These are phyloP conservation scores for Scaptomyza parva DNA, from an alignment of 2,888 invertebrate species.

Conservation along the genomic window DNA sequence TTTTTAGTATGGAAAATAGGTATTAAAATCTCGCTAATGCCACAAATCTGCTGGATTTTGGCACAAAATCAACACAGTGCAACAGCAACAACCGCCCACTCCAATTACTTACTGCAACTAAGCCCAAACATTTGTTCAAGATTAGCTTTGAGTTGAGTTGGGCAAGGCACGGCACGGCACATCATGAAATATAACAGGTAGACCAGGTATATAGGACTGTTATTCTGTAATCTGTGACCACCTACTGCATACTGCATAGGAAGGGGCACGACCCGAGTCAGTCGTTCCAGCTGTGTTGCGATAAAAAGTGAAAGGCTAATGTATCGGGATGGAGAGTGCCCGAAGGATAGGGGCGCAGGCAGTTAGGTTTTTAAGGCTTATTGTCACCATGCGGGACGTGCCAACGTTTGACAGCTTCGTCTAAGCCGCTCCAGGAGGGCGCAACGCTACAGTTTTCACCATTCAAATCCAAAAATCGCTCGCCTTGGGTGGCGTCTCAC, in stretches of 20 bases:
- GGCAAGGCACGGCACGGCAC: too few relatives aligned
- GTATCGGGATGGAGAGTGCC: conserved; percentile 1
- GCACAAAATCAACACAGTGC: conserved; percentile 60
- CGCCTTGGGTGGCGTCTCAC: conserved; percentile 62
- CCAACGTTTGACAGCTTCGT: conserved; percentile 52
- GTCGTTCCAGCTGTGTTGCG: conserved; percentile 47
- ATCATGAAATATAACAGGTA: conserved; percentile 36
- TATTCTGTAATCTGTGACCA: conserved; percentile 47
- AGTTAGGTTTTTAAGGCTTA: conserved; percentile 40
- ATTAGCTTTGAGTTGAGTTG: conserved; percentile 41
- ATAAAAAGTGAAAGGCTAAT: conserved; percentile 66
- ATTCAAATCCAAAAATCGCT: conserved; percentile 26
- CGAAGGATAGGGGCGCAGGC: conserved; percentile 10
- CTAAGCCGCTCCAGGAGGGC: conserved; percentile 45
- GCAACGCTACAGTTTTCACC: conserved; percentile 39
- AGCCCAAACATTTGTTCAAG: conserved; percentile 58
- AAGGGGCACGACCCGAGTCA: conserved; percentile 5
- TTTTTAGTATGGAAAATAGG: conserved; percentile 8
- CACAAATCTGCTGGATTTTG: conserved; percentile 60
- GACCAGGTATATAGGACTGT: conserved; percentile 29
- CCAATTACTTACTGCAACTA: conserved; percentile 30
- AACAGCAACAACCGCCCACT: conserved; percentile 39
- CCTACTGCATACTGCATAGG: conserved; percentile 43
- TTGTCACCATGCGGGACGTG: conserved; percentile 60
- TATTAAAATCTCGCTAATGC: conserved; percentile 63